These are phyloP conservation scores for Dolichoris vasculosae DNA, from an alignment of 1,140 invertebrate species.

Conservation along the genomic window DNA sequence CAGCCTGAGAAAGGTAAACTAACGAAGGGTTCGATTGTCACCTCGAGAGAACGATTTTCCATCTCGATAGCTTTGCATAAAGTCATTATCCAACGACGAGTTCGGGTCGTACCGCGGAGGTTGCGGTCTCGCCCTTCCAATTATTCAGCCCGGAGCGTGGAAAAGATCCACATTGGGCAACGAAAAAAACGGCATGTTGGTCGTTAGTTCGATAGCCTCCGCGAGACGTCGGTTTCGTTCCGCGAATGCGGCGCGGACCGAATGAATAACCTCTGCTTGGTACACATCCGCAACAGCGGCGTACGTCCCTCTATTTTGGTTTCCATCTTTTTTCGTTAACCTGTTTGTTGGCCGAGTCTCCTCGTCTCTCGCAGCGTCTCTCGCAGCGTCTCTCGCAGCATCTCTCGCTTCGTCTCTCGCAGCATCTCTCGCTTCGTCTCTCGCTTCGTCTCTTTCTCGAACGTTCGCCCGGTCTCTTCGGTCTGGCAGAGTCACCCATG, in stretches of 20 bases:
- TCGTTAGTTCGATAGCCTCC: neutral
- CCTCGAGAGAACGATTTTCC: neutral
- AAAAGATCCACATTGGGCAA: neutral
- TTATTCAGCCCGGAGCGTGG: neutral
- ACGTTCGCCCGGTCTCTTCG: too few relatives aligned
- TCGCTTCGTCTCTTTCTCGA: neutral
- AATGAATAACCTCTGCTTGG: neutral
- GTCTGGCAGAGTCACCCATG: neutral
- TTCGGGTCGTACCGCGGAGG: neutral
- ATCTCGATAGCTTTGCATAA: neutral
- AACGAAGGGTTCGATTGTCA: neutral
- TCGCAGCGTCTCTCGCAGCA: too few relatives aligned
- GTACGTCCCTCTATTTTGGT: neutral
- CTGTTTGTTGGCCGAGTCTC: constrained; percentile 2
- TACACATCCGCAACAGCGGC: neutral
- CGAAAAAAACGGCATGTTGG: neutral
- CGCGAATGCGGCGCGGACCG: neutral
- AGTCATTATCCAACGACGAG: neutral
- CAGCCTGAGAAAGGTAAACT: neutral
- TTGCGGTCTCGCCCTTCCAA: neutral
- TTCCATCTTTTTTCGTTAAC: constrained; percentile 5
- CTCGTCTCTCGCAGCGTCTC: neutral
- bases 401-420: too few relatives aligned
- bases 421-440: neutral
- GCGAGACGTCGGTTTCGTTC: neutral